phyloP scores from a whole-genome alignment of 2,113 vertebrate species.

The Saccopteryx leptura region DNA sequence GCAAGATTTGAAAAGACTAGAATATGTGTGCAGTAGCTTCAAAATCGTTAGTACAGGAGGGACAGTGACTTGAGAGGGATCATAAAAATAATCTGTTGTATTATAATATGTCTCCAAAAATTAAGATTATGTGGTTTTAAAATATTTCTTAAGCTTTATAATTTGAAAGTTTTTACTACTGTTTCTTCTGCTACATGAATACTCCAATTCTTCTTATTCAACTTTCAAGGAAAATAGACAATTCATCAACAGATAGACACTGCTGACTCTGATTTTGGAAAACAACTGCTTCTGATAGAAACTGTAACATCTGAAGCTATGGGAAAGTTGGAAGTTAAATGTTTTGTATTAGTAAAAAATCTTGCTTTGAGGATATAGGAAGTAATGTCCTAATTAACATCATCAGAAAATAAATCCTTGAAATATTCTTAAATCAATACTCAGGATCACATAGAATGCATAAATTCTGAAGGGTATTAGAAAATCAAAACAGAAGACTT shows the following conservation, averaged over 20 bases:
- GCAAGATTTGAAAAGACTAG: neutral
- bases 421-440: neutral
- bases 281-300: neutral
- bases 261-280: neutral
- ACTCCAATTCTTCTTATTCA: neutral
- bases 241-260: neutral
- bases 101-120: neutral
- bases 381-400: neutral
- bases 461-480: neutral
- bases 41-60: neutral
- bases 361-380: neutral
- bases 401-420: neutral
- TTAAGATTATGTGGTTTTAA: neutral
- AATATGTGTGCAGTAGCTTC: neutral
- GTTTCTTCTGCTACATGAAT: neutral
- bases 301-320: neutral
- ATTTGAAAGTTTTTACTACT: neutral
- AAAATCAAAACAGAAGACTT: neutral
- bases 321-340: neutral
- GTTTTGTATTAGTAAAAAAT: neutral
- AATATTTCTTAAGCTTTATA: neutral
- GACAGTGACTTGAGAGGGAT: neutral
- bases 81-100: neutral
- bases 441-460: neutral
- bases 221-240: neutral